These are phyloP conservation scores for Numida meleagris DNA, from an alignment of 2,113 vertebrate genomes.

Conservation along the genomic window DNA sequence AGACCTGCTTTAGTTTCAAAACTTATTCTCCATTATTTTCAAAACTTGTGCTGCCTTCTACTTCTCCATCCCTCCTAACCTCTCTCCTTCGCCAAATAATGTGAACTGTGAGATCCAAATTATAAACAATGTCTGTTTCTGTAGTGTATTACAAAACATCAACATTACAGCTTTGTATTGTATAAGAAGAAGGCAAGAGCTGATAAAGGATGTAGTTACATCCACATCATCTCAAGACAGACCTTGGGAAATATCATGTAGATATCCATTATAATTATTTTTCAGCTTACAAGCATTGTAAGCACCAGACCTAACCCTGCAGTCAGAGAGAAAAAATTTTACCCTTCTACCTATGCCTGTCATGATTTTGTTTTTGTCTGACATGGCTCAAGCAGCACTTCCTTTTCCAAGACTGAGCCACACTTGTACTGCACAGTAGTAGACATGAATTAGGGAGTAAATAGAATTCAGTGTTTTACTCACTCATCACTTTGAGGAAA, in stretches of 20 bases:
- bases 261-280: neutral
- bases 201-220: neutral
- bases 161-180: neutral
- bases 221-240: neutral
- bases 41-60: neutral
- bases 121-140: neutral
- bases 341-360: neutral
- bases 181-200: neutral
- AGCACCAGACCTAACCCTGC: neutral
- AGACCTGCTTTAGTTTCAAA: neutral
- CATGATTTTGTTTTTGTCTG: neutral
- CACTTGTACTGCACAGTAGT: neutral
- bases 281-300: neutral
- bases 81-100: neutral
- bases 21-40: neutral
- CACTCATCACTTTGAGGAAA: neutral
- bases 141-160: neutral
- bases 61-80: neutral
- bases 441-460: neutral
- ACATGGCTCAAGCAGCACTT: neutral
- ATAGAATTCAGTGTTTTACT: neutral
- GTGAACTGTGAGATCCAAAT: neutral
- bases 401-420: neutral
- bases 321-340: neutral
- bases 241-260: neutral